Evolutionary conservation across 2,797 vertebrate genomes (phyloP).

Genomic region (Phoebastria nigripes): DNA sequence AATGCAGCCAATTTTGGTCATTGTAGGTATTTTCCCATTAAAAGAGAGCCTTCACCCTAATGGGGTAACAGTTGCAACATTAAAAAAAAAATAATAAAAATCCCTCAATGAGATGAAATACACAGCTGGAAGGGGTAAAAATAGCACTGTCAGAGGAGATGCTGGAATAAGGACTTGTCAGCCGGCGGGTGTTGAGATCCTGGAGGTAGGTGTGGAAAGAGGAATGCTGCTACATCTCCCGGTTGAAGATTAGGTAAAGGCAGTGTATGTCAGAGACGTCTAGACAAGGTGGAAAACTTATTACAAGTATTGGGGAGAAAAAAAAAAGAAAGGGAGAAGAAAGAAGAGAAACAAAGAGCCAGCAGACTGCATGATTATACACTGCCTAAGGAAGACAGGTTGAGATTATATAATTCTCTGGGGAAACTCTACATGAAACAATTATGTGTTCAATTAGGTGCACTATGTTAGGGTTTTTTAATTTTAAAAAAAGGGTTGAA

Average conservation of each 20-base stretch:
- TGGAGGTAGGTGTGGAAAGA: neutral
- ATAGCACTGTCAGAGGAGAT: neutral
- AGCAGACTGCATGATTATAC: constrained; percentile 6
- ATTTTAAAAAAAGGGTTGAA: neutral
- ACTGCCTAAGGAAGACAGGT: constrained; percentile 4
- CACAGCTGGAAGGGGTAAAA: neutral
- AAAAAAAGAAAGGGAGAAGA: neutral
- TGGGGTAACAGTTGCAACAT: neutral
- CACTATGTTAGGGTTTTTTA: neutral
- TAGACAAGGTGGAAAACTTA: constrained; percentile 39
- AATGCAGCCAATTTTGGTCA: neutral
- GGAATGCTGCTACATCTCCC: neutral
- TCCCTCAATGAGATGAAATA: neutral
- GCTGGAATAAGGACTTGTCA: neutral
- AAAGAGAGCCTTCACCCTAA: neutral
- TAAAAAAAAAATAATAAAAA: neutral
- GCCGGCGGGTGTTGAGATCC: neutral
- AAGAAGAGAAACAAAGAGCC: neutral
- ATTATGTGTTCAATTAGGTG: constrained; percentile 26
- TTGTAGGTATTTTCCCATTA: neutral
- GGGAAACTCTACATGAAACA: constrained; percentile 31
- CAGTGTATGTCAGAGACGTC: neutral
- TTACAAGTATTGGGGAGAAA: neutral
- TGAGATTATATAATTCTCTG: constrained; percentile 36
- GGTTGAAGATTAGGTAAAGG: neutral